Evolutionary conservation across 2,797 vertebrate genomes (phyloP).

Genomic region (Eidolon dupreanum): DNA sequence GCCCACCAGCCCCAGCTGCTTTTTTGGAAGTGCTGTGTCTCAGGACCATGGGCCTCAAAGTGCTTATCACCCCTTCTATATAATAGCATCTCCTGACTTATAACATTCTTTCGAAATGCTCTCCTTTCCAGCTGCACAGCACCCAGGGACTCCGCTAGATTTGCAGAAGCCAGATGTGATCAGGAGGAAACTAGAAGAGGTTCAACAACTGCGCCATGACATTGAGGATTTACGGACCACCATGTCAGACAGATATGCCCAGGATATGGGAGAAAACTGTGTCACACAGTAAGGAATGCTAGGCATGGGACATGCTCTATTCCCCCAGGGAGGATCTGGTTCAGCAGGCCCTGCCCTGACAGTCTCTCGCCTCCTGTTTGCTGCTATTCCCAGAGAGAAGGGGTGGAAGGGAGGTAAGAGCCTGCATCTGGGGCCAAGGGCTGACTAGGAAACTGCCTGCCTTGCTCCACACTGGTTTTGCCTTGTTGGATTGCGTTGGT

Average conservation of each 20-base stretch:
- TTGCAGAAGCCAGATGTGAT: constrained; percentile 91
- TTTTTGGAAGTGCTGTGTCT: not conserved
- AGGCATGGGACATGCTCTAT: not conserved
- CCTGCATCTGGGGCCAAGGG: not conserved
- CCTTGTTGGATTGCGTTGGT: constrained; percentile 36
- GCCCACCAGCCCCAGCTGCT: not conserved
- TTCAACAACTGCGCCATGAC: constrained; percentile 93
- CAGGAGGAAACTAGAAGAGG: constrained; percentile 92
- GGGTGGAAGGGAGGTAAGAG: not conserved
- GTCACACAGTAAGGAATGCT: constrained; percentile 91
- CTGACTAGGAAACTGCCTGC: not conserved
- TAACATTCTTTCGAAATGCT: constrained; percentile 59
- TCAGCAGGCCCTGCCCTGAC: constrained; percentile 34
- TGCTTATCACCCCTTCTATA: not conserved
- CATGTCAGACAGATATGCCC: constrained; percentile 96
- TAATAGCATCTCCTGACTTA: not conserved
- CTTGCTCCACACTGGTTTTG: constrained; percentile 3
- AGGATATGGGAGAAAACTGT: constrained; percentile 99
- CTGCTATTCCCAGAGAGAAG: constrained; percentile 51
- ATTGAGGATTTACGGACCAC: constrained; percentile 95
- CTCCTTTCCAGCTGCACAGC: constrained; percentile 85
- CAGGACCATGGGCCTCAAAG: not conserved
- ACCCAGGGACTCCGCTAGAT: constrained; percentile 86
- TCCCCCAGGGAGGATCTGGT: not conserved
- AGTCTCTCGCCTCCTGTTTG: constrained; percentile 32